A percentile compares a stretch with the other conserved stretches of the same genome.
These are phyloP conservation scores for Chromis chromis DNA, from an alignment of 2,797 vertebrate genomes.

Conservation along the genomic window DNA sequence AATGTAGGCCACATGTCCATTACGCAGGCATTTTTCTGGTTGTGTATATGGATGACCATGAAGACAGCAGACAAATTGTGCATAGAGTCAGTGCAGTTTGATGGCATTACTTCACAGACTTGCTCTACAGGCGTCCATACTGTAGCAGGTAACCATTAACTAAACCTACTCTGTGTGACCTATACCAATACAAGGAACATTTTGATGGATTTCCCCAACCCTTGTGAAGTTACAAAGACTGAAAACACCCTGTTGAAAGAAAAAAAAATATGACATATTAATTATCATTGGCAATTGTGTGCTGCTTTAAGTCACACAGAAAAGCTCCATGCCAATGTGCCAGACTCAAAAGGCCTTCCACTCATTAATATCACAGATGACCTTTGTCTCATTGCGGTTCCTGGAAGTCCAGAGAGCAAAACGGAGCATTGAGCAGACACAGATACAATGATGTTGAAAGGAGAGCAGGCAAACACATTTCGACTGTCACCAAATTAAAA, in stretches of 20 bases:
- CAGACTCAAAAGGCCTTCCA: constrained; percentile 64
- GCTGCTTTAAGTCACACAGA: constrained; percentile 51
- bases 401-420: constrained; percentile 38
- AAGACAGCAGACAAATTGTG: constrained; percentile 64
- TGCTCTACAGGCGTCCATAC: constrained; percentile 35
- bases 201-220: constrained; percentile 68
- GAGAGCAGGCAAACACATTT: constrained; percentile 46
- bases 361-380: constrained; percentile 70
- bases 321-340: constrained; percentile 52
- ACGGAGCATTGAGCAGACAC: constrained; percentile 24
- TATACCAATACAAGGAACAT: constrained; percentile 58
- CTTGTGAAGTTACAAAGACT: constrained; percentile 54
- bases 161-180: constrained; percentile 57
- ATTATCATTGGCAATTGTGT: constrained; percentile 60
- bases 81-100: constrained; percentile 33
- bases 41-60: constrained; percentile 36
- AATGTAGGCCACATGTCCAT: constrained; percentile 67
- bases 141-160: constrained; percentile 77
- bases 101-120: constrained; percentile 35
- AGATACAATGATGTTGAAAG: constrained; percentile 41
- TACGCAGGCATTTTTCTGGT: constrained; percentile 45
- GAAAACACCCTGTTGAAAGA: constrained; percentile 44
- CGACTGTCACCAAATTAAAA: constrained; percentile 60
- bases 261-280: constrained; percentile 68
- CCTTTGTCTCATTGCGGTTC: constrained; percentile 63